A percentile compares a stretch with the other conserved stretches of the same genome.
These are phyloP conservation scores for Megalonaias nervosa DNA, from an alignment of 1,140 invertebrate species.

Conservation along the genomic window DNA sequence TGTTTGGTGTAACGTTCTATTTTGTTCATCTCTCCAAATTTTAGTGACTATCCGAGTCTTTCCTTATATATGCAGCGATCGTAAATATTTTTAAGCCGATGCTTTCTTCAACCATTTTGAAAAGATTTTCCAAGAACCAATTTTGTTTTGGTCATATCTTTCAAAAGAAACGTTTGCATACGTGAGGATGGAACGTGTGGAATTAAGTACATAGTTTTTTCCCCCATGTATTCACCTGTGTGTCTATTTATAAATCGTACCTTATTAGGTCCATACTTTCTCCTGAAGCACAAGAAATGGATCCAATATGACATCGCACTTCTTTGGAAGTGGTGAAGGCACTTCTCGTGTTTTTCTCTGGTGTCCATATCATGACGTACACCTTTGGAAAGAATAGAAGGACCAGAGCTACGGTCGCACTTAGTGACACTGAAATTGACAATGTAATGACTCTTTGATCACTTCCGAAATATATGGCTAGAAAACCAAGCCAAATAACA, in stretches of 20 bases:
- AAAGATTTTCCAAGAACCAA: not conserved
- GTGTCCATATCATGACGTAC: conserved; percentile 84
- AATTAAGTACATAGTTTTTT: not conserved
- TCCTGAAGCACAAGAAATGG: conserved; percentile 55
- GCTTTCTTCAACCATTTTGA: not conserved
- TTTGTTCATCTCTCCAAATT: no score
- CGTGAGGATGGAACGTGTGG: not conserved
- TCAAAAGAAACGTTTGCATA: not conserved
- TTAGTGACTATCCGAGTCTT: no score
- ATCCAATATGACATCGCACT: conserved; percentile 85
- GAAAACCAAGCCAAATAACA: conserved; percentile 91
- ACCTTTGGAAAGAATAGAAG: conserved; percentile 86
- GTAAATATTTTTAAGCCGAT: conserved; percentile 7
- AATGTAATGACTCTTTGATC: conserved; percentile 81
- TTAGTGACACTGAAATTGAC: conserved; percentile 81
- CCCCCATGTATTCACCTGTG: no score
- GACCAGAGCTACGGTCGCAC: conserved; percentile 83
- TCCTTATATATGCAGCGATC: no score
- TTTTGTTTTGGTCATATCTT: not conserved
- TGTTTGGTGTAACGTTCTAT: no score
- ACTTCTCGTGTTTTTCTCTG: conserved; percentile 84
- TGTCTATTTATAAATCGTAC: not conserved
- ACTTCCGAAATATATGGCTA: conserved; percentile 88
- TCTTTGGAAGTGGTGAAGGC: conserved; percentile 83
- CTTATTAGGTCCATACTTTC: conserved; percentile 61